Percentiles rank a stretch among this genome's conserved stretches.
These are phyloP conservation scores for Nesometra sesokonis DNA, from an alignment of 35 echinoderm and acorn worm species.

Conservation along the genomic window DNA sequence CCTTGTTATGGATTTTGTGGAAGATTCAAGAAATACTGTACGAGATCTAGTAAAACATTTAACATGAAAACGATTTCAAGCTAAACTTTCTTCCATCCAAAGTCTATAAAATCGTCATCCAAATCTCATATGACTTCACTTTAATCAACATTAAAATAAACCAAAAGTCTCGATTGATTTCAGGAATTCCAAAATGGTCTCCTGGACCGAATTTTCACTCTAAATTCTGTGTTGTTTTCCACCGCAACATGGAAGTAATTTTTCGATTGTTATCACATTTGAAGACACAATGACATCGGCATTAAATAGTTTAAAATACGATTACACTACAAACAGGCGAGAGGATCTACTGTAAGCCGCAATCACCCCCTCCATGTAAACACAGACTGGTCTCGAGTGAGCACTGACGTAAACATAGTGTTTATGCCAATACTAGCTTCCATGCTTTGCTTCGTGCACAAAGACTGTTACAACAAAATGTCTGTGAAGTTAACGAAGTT, in stretches of 20 bases:
- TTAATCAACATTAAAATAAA: not conserved
- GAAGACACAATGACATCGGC: not conserved
- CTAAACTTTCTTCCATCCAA: not conserved
- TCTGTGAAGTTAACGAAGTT: too few species aligned
- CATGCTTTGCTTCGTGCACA: too few species aligned
- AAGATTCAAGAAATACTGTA: too few species aligned
- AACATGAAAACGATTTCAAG: too few species aligned
- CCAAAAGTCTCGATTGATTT: not conserved
- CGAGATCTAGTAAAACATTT: too few species aligned
- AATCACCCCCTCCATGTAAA: too few species aligned
- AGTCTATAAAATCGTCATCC: not conserved
- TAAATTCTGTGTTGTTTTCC: not conserved
- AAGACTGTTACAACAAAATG: too few species aligned
- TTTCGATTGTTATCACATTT: not conserved
- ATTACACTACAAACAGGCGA: not conserved
- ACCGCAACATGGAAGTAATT: not conserved
- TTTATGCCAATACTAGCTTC: too few species aligned
- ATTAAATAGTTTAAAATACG: not conserved
- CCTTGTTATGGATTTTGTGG: too few species aligned
- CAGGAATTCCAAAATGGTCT: not conserved
- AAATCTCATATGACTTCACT: not conserved
- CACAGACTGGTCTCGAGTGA: too few species aligned
- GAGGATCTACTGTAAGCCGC: too few species aligned
- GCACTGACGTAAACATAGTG: not conserved
- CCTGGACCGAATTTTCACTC: not conserved